Evolutionary conservation across 2,797 vertebrate species (phyloP).

Genomic region (Thamnophis elegans): DNA sequence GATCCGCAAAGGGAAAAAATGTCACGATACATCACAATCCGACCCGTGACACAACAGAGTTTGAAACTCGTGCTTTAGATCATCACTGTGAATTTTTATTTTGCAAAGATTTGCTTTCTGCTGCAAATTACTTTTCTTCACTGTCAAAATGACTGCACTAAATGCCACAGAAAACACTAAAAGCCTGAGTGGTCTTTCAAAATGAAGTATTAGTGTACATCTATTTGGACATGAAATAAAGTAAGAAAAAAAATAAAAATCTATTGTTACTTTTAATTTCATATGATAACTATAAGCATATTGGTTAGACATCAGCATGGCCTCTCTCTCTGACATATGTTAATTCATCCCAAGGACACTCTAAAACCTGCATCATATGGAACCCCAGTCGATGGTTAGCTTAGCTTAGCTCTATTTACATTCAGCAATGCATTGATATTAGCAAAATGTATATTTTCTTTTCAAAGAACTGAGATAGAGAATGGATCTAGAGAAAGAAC

Average conservation of each 20-base stretch:
- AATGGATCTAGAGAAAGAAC: background rate
- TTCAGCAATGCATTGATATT: background rate
- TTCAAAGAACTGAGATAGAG: background rate
- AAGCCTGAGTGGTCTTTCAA: background rate
- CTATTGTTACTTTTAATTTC: background rate
- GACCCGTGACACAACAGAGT: too few species aligned
- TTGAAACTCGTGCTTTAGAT: background rate
- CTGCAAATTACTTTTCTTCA: background rate
- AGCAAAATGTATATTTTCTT: background rate
- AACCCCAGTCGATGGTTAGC: background rate
- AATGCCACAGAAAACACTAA: background rate
- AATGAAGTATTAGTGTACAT: background rate
- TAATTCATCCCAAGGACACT: background rate
- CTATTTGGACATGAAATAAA: background rate
- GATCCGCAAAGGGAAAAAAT: too few species aligned
- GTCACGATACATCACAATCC: too few species aligned
- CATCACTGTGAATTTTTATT: conserved; percentile 21
- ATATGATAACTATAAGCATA: background rate
- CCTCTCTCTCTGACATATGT: background rate
- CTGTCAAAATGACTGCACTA: background rate
- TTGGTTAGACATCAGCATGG: background rate
- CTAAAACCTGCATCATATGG: background rate
- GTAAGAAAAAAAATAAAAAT: background rate
- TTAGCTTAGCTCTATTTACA: background rate
- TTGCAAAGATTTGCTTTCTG: conserved; percentile 4